Percentiles rank a stretch among this genome's conserved stretches.
phyloP scores from a whole-genome alignment of 1,140 invertebrate genomes.

The Bacillus rossius region DNA sequence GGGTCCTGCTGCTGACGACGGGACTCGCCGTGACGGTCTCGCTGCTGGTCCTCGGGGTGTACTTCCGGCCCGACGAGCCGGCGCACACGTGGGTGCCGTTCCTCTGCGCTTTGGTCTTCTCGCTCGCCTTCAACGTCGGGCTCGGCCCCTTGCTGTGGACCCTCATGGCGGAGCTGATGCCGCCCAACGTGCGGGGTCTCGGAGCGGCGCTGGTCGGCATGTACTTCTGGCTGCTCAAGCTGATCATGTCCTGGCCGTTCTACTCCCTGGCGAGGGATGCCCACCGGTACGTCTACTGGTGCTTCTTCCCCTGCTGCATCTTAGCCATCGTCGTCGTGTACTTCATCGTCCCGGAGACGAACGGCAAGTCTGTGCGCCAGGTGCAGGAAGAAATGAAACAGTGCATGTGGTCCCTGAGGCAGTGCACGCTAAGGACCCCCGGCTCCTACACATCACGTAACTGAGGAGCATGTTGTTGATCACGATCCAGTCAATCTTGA shows the following conservation, averaged over 20 bases:
- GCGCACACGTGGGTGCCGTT: constrained; percentile 41
- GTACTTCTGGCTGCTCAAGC: constrained; percentile 72
- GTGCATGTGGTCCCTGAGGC: no score
- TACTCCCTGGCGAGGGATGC: constrained; percentile 48
- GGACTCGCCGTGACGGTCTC: constrained; percentile 27
- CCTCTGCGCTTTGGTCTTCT: constrained; percentile 25
- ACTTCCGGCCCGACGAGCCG: constrained; percentile 29
- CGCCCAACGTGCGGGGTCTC: constrained; percentile 65
- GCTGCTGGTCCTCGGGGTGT: constrained; percentile 44
- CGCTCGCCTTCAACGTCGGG: constrained; percentile 37
- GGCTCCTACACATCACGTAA: no score
- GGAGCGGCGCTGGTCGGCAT: constrained; percentile 69
- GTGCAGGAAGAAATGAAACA: constrained; percentile 65
- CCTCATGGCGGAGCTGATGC: constrained; percentile 78
- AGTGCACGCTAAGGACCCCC: no score
- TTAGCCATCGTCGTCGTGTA: constrained; percentile 57
- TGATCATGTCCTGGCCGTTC: constrained; percentile 75
- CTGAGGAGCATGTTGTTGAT: no score
- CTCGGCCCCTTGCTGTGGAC: constrained; percentile 83
- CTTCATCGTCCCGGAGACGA: constrained; percentile 73
- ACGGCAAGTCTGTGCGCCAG: constrained; percentile 68
- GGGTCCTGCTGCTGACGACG: background rate
- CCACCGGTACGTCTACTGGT: constrained; percentile 69
- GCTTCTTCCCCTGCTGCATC: constrained; percentile 67
- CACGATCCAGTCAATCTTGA: no score